Base-by-base conservation (phyloP, 2,113 vertebrate genomes). In the Hydrolagus affinis region DNA sequence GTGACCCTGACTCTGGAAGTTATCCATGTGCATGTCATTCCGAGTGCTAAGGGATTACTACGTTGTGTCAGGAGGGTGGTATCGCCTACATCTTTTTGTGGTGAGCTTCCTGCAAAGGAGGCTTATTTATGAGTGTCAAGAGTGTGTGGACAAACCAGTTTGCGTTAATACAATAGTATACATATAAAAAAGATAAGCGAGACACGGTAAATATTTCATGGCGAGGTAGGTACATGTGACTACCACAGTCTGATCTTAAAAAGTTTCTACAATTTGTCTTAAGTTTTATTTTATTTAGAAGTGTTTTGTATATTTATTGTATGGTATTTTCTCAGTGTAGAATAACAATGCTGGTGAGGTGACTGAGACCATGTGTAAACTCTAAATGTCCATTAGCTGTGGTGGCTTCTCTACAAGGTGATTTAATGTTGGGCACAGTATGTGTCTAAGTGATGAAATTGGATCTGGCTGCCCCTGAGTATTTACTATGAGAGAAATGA, bases 1-100 rank as follows among this genome's bases (percentile, higher is more conserved):
- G 78, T 83, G 78, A 83, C 78, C 78, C 78, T 83, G 78, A 83
- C 62, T 83, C 78, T 66, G 78, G 78, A 83, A 83, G 62, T 83
- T 83, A 83, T 28, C 78, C 62, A 83, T 83, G 78, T 83, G 78
- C 78, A 83, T 83, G 78, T 83, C 25, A 66, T 62, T 15, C 64
- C 60, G 25, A 83, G 78, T 83, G 78, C 62, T 83, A 32, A 62
- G 78, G 78, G 78, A 83, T 83, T 83, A 83, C 62, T 83, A 28
- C 62, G 66, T 83, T 83, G 78, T 83, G 66, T 62, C 78, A 83
- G 25, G 78, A 83, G 78, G 78, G 78, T 83, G 78, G 78, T 83
- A 83, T 83, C 78, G 62, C 66, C 78, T 66, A 66, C 78, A 83
- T 83, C 77, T 83, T 83, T 83, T 77, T 83, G 64, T 83, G 64